Percentiles rank a stretch among this genome's conserved stretches.
These are phyloP conservation scores for Progne subis DNA, from an alignment of 2,113 vertebrate species.

Conservation along the genomic window DNA sequence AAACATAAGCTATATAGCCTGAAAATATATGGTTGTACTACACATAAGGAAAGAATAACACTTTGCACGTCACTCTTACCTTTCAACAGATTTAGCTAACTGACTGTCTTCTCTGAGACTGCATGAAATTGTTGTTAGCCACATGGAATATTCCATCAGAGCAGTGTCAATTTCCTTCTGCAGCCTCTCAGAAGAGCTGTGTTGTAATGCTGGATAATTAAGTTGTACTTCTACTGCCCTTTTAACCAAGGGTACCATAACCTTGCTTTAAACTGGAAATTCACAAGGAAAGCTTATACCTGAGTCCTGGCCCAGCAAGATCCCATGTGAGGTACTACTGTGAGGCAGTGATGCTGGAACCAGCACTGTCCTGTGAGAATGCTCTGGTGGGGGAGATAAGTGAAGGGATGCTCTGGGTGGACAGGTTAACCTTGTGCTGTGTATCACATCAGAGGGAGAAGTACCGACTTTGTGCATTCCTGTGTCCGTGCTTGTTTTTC, in stretches of 20 bases:
- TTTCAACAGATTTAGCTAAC: slow-evolving; percentile 13
- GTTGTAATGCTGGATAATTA: slow-evolving; percentile 23
- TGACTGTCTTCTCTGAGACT: slow-evolving; percentile 1
- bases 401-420: not conserved
- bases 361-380: fast-evolving
- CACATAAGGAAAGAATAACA: slow-evolving; percentile 8
- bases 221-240: not conserved
- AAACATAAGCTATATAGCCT: slow-evolving; percentile 1
- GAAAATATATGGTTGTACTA: not conserved
- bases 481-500: not conserved
- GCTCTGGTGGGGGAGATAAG: not conserved
- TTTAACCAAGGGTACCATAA: slow-evolving; percentile 14
- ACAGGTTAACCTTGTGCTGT: not conserved
- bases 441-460: not conserved
- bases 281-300: not conserved
- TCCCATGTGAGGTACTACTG: not conserved
- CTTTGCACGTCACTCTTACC: not conserved
- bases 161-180: not conserved
- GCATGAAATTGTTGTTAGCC: not conserved
- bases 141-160: slow-evolving; percentile 28
- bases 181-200: not conserved
- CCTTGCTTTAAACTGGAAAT: slow-evolving; percentile 7
- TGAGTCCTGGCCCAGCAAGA: not conserved
- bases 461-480: not conserved
- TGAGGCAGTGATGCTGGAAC: not conserved